These are phyloP conservation scores for Apistogramma diplotaenia DNA, from an alignment of 2,113 vertebrate genomes.

Conservation along the genomic window DNA sequence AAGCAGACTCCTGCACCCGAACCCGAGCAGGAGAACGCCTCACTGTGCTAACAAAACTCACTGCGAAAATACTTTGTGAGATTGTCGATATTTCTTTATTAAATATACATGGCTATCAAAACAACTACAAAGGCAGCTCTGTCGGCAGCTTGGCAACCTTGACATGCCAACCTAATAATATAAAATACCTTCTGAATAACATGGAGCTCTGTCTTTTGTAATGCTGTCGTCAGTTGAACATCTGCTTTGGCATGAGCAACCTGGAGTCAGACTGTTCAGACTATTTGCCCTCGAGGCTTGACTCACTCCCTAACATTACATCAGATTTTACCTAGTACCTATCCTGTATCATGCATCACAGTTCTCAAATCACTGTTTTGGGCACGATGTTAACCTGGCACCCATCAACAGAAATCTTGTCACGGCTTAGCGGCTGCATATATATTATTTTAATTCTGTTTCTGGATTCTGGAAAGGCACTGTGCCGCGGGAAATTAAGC, in stretches of 20 bases:
- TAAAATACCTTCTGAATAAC: constrained; percentile 38
- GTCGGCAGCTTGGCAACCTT: constrained; percentile 8
- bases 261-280: constrained; percentile 58
- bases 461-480: constrained; percentile 34
- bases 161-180: constrained; percentile 20
- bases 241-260: constrained; percentile 71
- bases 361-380: constrained; percentile 63
- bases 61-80: constrained; percentile 24
- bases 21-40: constrained; percentile 68
- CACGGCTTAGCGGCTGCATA: constrained; percentile 34
- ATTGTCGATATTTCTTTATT: constrained; percentile 15
- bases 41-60: constrained; percentile 37
- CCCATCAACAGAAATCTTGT: constrained; percentile 63
- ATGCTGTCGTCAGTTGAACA: constrained; percentile 66
- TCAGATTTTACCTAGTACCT: constrained; percentile 64
- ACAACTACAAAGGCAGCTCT: constrained; percentile 9
- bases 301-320: constrained; percentile 73
- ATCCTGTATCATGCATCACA: constrained; percentile 60
- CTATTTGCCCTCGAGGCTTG: constrained; percentile 58
- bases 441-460: constrained; percentile 36
- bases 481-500: constrained; percentile 20
- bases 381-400: constrained; percentile 59
- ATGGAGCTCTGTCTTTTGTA: constrained; percentile 45
- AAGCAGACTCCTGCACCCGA: constrained; percentile 81
- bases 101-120: constrained; percentile 19